phyloP scores from a whole-genome alignment of 2,113 vertebrate species.

The Suricata suricatta region DNA sequence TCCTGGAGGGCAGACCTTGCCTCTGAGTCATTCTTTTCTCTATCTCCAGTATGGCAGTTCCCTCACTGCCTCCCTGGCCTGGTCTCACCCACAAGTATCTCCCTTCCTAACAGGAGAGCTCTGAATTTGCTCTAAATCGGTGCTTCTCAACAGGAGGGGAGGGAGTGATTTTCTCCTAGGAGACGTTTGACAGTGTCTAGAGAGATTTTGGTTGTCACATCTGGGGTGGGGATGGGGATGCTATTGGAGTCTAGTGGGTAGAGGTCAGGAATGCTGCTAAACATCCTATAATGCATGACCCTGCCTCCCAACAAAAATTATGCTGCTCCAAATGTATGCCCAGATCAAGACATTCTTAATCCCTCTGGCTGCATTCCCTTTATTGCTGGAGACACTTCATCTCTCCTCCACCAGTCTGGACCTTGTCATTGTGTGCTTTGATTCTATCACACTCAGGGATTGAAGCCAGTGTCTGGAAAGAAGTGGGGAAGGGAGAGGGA shows the following conservation, averaged over 20 bases:
- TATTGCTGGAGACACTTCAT: background rate
- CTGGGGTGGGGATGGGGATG: background rate
- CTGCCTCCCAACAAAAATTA: background rate
- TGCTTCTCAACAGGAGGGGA: background rate
- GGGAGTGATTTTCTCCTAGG: background rate
- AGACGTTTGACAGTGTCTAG: background rate
- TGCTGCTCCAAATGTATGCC: background rate
- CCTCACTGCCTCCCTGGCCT: background rate
- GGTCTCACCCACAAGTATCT: background rate
- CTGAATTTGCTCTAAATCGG: background rate
- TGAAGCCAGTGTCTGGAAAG: background rate
- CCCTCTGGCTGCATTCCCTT: background rate
- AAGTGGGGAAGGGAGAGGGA: background rate
- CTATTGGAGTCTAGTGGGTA: background rate
- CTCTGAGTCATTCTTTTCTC: background rate
- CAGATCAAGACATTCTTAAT: background rate
- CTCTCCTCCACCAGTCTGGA: background rate
- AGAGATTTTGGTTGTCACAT: background rate
- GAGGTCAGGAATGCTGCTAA: background rate
- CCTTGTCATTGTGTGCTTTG: background rate
- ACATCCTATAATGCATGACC: background rate
- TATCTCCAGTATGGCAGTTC: background rate
- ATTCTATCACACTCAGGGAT: background rate
- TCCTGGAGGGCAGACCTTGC: background rate
- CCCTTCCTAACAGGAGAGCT: background rate